Evolutionary conservation across 1,140 invertebrate species (phyloP), one percentile per base, ranked within the genome.

Genomic region (Lepidostoma basale): DNA sequence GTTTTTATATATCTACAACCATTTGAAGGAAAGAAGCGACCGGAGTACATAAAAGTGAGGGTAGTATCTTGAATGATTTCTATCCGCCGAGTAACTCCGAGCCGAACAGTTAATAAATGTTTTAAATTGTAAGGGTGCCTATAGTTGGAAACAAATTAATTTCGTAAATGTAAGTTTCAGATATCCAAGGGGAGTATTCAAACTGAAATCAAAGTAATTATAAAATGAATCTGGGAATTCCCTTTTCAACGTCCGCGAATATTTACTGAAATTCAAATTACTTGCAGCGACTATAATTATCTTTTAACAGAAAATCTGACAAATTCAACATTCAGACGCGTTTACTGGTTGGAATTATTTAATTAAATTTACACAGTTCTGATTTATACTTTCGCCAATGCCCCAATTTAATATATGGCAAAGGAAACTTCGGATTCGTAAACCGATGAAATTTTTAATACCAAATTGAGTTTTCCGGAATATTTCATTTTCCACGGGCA

Each of bases 331-430:
- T 72, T 72, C 67, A 72, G 45, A 66, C 68, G 49, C 70, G 40
- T 63, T 69, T 66, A 72, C 70, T 69, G 70, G 67, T 72, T 54
- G 70, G 59, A 72, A 72, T 68, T 68, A 69, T 72, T 72, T 72
- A 69, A 72, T 72, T 72, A 72, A 72, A 72, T 69, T 72, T 68
- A 28, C 62, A 45, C 67, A 56, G 70, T 62, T 72, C 68, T 72
- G 70, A 72, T 72, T 72, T 72, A 72, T 72, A 68, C 62, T 68
- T 66, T 72, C 44, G 39, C 16, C 16, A 62, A 40, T 30, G 39
- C 68, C 62, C 54, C 54, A 56, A 68, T 40, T 72, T 72, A 66
- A 49, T 68, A 54, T 69, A 59, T 62, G 62, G 66, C 30, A 20
- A 52, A 62, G 66, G 63, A 66, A 67, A 71, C 64, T 67, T 70